Evolutionary conservation across 2,113 vertebrate genomes (phyloP), one percentile per base, ranked within the genome.

Genomic region (Chunga burmeisteri): DNA sequence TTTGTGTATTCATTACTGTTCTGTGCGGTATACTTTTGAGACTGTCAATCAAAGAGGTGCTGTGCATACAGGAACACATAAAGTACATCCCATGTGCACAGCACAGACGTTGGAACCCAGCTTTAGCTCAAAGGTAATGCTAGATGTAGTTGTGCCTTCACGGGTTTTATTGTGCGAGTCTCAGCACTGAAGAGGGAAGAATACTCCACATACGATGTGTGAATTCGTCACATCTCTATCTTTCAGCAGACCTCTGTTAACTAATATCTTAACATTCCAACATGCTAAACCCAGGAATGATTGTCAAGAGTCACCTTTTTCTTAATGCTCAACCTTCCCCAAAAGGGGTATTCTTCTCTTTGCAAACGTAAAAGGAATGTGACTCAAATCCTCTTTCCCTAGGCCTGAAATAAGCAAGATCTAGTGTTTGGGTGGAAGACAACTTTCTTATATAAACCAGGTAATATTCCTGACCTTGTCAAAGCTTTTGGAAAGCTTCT

Each of bases 51-150:
- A 2, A 18, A 17, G 16, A 7, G 32, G 10, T 27, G 9, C 30
- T 78, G 5, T 1, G 12, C 32, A 0, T 22, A 18, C 12, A 23
- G 47, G n/a, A 67, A 5, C 34, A 5, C 22, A 5, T 6, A 10
- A 21, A 40, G 7, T 81, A 7, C 36, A 10, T 11, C 29, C 29
- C 20, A 2, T 36, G 59, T 30, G 47, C 40, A 9, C 40, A 79
- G 49, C 17, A 27, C 34, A 13, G 50, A 52, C 18, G 14, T 6
- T 85, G 84, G 55, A 56, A 66, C 70, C 40, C 58, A 50, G 15
- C n/a, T 77, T 46, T 61, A 30, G 26, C 25, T 44, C 36, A 11
- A 67, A 63, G 29, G 32, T 66, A 29, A 23, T 27, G 36, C 30
- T 42, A 38, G 22, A 29, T 6, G 2, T 53, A 16, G 58, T 34